Evolutionary conservation across 2,888 invertebrate species (phyloP).

Genomic region (Maniola hyperantus): DNA sequence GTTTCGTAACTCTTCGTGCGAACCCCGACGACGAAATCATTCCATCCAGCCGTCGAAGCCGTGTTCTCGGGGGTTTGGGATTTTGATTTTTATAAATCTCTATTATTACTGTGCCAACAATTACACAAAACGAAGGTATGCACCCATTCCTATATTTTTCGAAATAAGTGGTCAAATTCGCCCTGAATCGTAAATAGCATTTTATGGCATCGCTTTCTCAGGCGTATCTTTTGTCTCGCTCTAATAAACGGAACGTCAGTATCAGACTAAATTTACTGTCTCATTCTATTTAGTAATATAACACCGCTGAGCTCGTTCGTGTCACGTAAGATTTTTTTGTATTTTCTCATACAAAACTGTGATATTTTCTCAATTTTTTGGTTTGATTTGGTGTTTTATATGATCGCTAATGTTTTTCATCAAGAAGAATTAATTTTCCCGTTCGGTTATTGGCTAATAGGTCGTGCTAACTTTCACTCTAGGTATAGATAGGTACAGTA

Average conservation of each 20-base stretch:
- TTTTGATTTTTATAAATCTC: slow-evolving; percentile 77
- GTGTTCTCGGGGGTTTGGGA: slow-evolving; percentile 81
- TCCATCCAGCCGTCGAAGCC: slow-evolving; percentile 83
- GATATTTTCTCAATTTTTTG: slow-evolving; percentile 58
- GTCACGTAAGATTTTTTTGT: slow-evolving; percentile 82
- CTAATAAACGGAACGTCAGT: slow-evolving; percentile 64
- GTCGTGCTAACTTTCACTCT: slow-evolving; percentile 82
- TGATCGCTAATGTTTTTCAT: slow-evolving; percentile 51
- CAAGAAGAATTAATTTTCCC: slow-evolving; percentile 47
- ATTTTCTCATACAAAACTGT: slow-evolving; percentile 68
- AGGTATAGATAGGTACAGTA: slow-evolving; percentile 79
- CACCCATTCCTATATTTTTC: slow-evolving; percentile 49
- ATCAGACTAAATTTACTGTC: slow-evolving; percentile 70
- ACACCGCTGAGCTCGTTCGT: slow-evolving; percentile 83
- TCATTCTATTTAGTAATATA: slow-evolving; percentile 80
- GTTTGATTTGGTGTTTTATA: slow-evolving; percentile 51
- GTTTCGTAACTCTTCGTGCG: slow-evolving; percentile 71
- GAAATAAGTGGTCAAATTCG: slow-evolving; percentile 56
- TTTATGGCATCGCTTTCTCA: slow-evolving; percentile 82
- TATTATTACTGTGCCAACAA: slow-evolving; percentile 79
- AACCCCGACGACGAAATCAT: slow-evolving; percentile 80
- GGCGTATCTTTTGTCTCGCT: slow-evolving; percentile 72
- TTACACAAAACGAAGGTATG: slow-evolving; percentile 77
- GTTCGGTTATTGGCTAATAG: slow-evolving; percentile 59
- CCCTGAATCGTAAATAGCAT: slow-evolving; percentile 72